These are phyloP conservation scores for Chrysoperla carnea DNA, from an alignment of 1,140 invertebrate species.

Conservation along the genomic window DNA sequence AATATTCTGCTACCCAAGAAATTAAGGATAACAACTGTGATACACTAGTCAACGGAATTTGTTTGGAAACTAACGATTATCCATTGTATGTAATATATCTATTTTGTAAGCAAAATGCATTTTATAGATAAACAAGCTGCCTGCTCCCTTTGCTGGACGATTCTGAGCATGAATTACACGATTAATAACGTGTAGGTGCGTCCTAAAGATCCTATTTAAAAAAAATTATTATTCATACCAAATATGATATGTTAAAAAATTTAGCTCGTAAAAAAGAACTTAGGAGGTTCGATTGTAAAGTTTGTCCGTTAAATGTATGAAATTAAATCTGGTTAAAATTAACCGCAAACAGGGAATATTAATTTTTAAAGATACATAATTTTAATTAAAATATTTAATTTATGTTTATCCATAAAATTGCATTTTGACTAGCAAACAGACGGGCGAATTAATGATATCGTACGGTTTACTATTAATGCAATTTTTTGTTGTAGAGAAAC, in stretches of 20 bases:
- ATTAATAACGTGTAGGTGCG: no score
- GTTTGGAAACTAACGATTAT: conserved; percentile 54
- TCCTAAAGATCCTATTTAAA: no score
- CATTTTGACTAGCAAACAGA: no score
- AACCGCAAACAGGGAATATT: no score
- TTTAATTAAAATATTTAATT: no score
- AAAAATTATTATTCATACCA: background rate
- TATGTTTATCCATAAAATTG: no score
- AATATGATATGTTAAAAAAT: background rate
- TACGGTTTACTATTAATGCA: no score
- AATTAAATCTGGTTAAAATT: background rate
- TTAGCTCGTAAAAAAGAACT: background rate
- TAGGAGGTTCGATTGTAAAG: background rate
- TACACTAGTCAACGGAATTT: conserved; percentile 55
- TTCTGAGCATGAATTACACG: background rate
- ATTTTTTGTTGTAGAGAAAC: conserved; percentile 41
- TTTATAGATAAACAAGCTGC: no score
- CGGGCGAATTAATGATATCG: no score
- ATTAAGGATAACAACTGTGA: conserved; percentile 32
- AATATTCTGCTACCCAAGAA: background rate
- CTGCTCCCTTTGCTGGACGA: background rate
- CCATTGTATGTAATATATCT: conserved; percentile 42
- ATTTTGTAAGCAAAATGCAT: background rate
- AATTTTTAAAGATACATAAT: no score
- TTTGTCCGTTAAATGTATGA: background rate